These are phyloP conservation scores for Hydra vulgaris DNA, from an alignment of 30 jellyfish, hydroid and myxozoan genomes.

Conservation along the genomic window DNA sequence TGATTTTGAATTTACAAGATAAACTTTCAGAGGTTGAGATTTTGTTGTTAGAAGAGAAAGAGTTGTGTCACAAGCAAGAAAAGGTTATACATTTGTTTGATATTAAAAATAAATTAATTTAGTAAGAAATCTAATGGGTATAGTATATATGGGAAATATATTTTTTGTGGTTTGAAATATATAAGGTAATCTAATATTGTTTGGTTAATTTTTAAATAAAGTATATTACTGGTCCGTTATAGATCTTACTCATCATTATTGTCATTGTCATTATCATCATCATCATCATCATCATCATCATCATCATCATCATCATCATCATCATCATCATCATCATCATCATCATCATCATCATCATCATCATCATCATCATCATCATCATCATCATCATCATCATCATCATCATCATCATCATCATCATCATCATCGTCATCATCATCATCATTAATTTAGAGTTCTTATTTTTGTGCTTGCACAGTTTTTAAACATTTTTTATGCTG, in stretches of 20 bases:
- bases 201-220: too few species aligned
- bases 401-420: conserved; percentile 8
- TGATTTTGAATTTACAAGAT: neutral
- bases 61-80: neutral
- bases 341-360: neutral
- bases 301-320: conserved; percentile 4
- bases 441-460: neutral
- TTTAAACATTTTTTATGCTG: neutral
- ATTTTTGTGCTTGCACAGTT: neutral
- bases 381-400: conserved; percentile 7
- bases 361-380: neutral
- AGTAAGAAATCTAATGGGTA: too few species aligned
- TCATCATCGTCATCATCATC: conserved; percentile 1
- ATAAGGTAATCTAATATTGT: too few species aligned
- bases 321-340: neutral
- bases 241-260: too few species aligned
- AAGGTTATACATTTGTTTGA: too few species aligned
- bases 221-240: too few species aligned
- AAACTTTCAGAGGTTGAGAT: neutral
- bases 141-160: too few species aligned
- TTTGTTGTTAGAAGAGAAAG: neutral
- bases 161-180: too few species aligned
- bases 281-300: conserved; percentile 2
- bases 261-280: neutral
- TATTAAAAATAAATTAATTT: too few species aligned